Evolutionary conservation across 2,797 vertebrate species (phyloP).

Genomic region (Phataginus tricuspis): DNA sequence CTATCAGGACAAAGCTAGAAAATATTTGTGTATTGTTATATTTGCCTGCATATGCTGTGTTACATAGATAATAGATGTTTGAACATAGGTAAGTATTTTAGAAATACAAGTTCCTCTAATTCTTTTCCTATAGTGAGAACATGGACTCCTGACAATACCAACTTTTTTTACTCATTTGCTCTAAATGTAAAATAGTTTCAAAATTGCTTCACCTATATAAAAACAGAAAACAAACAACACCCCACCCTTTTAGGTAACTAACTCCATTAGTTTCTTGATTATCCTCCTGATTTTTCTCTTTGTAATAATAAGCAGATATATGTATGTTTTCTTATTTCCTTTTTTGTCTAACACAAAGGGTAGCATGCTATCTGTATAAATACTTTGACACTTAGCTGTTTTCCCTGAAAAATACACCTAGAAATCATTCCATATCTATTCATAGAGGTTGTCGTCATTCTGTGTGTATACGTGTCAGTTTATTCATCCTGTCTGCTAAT

Average conservation of each 20-base stretch:
- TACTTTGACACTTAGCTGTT: background rate
- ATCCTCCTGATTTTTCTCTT: background rate
- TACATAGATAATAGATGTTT: background rate
- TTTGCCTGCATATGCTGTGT: background rate
- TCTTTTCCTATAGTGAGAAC: background rate
- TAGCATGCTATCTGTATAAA: background rate
- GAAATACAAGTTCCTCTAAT: background rate
- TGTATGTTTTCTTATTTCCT: background rate
- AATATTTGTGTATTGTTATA: background rate
- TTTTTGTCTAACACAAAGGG: background rate
- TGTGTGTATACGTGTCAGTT: background rate
- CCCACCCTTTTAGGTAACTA: background rate
- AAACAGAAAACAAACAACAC: background rate
- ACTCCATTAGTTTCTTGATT: background rate
- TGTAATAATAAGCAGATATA: background rate
- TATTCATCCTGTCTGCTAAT: background rate
- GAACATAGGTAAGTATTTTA: background rate
- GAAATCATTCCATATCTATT: background rate
- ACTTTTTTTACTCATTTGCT: background rate
- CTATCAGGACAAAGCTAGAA: background rate
- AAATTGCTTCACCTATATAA: background rate
- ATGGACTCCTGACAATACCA: background rate
- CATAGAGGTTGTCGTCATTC: background rate
- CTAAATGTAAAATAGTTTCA: background rate
- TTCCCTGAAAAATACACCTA: background rate